phyloP scores from a whole-genome alignment of 2,797 vertebrate genomes.

The Myotis planiceps region DNA sequence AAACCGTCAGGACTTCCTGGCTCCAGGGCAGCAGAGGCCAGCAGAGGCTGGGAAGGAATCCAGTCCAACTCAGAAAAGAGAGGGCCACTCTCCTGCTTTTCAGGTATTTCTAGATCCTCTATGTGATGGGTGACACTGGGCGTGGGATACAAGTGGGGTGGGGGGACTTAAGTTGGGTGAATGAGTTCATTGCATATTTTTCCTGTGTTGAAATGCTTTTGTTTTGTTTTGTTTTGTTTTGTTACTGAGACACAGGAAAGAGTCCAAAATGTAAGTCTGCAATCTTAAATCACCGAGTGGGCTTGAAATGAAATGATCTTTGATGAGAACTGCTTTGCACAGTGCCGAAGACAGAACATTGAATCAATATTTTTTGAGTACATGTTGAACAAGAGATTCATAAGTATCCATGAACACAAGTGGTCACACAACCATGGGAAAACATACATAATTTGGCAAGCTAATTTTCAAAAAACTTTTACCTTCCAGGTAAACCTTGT shows the following conservation, averaged over 20 bases:
- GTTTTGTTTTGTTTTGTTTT: constrained; percentile 62
- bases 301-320: constrained; percentile 5
- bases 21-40: neutral
- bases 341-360: neutral
- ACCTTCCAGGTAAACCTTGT: neutral
- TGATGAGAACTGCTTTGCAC: neutral
- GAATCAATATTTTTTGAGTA: neutral
- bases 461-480: neutral
- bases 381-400: neutral
- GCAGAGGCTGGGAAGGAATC: neutral
- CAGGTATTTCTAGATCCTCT: constrained; percentile 35
- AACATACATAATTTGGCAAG: neutral
- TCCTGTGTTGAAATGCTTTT: constrained; percentile 73
- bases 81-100: neutral
- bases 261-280: constrained; percentile 50
- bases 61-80: neutral
- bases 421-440: neutral
- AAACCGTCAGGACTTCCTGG: neutral
- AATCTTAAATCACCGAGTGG: constrained; percentile 48
- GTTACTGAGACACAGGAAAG: constrained; percentile 71
- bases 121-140: neutral
- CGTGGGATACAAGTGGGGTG: neutral
- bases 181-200: constrained; percentile 70
- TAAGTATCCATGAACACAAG: neutral
- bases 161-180: neutral